Percentiles rank a stretch among this genome's conserved stretches.
Evolutionary conservation across 2,888 invertebrate species (phyloP).

Genomic region (Phortica okadai): DNA sequence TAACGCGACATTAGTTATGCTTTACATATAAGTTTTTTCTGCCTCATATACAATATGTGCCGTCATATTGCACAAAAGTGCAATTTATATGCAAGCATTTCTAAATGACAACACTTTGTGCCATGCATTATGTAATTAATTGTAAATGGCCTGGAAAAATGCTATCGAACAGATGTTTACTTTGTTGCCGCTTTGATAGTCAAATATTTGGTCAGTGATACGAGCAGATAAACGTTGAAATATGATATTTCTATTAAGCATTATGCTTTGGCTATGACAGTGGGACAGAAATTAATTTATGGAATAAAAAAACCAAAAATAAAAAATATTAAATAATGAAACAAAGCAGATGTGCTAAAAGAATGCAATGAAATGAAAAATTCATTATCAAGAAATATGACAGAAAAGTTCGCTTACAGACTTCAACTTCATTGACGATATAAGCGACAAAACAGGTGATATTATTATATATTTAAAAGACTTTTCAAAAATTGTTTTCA

Average conservation of each 20-base stretch:
- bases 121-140: conserved; percentile 23
- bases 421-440: too few species aligned
- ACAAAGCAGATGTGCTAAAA: too few species aligned
- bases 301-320: too few species aligned
- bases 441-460: too few species aligned
- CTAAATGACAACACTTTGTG: conserved; percentile 9
- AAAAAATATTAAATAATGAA: too few species aligned
- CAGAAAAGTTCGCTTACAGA: too few species aligned
- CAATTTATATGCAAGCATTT: neutral
- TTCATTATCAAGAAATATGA: too few species aligned
- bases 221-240: conserved; percentile 11
- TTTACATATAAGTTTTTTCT: neutral
- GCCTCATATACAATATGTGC: neutral
- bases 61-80: conserved; percentile 21
- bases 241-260: neutral
- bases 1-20: conserved; percentile 20
- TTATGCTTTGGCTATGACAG: too few species aligned
- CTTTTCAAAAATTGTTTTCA: too few species aligned
- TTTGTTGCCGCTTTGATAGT: neutral
- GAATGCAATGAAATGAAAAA: too few species aligned
- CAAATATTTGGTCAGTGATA: neutral
- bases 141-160: conserved; percentile 24
- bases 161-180: conserved; percentile 16
- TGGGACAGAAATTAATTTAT: too few species aligned
- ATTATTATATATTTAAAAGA: too few species aligned